Conservation (phyloP, 1,140 invertebrate genomes). For the Piezodorus guildinii region DNA sequence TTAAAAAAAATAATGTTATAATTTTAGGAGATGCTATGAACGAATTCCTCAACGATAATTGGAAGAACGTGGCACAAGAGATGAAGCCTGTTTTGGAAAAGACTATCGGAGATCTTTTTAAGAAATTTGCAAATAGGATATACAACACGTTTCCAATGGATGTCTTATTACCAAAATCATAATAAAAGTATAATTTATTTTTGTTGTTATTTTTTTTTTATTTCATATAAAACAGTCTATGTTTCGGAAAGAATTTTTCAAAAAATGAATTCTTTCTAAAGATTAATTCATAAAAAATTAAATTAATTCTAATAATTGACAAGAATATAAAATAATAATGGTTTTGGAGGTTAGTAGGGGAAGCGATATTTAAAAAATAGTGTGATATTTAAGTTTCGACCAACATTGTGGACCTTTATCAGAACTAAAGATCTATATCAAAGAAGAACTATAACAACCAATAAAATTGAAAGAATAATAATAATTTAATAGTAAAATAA, state of each 20-base stretch:
- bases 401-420: too few relatives aligned
- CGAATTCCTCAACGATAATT: conserved; percentile 45
- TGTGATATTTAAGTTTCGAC: too few relatives aligned
- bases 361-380: too few relatives aligned
- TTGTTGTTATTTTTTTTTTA: conserved; percentile 3
- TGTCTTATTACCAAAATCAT: conserved; percentile 30
- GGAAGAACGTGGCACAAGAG: conserved; percentile 41
- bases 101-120: conserved; percentile 39
- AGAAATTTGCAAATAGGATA: conserved; percentile 44
- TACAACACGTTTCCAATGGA: conserved; percentile 35
- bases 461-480: too few relatives aligned
- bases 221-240: neutral
- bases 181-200: neutral
- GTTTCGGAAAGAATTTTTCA: neutral
- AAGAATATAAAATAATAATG: too few relatives aligned
- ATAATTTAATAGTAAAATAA: too few relatives aligned
- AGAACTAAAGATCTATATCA: too few relatives aligned
- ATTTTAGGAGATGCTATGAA: conserved; percentile 39
- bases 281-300: too few relatives aligned
- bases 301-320: too few relatives aligned
- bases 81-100: conserved; percentile 37
- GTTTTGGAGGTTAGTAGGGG: too few relatives aligned
- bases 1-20: neutral
- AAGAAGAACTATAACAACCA: too few relatives aligned
- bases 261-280: too few relatives aligned